A percentile compares a stretch with the other conserved stretches of the same genome.
Evolutionary conservation across 2,113 vertebrate species (phyloP).

Genomic region (Nanorana parkeri): DNA sequence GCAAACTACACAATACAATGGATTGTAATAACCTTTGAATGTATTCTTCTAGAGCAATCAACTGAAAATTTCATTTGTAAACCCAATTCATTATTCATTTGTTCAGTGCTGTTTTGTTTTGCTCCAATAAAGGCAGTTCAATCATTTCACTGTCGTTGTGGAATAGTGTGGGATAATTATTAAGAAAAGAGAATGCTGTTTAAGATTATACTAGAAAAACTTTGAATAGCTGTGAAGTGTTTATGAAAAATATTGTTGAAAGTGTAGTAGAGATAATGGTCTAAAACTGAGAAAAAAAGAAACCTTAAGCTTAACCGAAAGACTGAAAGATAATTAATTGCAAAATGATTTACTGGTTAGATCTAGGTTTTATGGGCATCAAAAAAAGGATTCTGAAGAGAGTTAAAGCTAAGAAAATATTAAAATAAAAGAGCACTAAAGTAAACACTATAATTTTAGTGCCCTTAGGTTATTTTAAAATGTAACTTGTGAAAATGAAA

Average conservation of each 20-base stretch:
- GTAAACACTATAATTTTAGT: too few relatives aligned
- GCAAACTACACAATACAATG: slow-evolving; percentile 28
- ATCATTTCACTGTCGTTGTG: slow-evolving; percentile 10
- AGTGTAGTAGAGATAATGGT: slow-evolving; percentile 22
- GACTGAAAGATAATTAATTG: slow-evolving; percentile 25
- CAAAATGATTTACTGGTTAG: not conserved
- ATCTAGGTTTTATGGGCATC: not conserved
- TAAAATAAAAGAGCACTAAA: not conserved
- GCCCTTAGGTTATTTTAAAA: too few relatives aligned
- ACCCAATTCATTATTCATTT: slow-evolving; percentile 50
- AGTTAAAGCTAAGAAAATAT: not conserved
- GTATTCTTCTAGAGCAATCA: slow-evolving; percentile 46
- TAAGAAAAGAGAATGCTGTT: slow-evolving; percentile 16
- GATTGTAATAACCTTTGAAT: slow-evolving; percentile 47
- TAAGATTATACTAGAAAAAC: slow-evolving; percentile 23
- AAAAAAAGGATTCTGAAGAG: not conserved
- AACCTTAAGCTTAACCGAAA: not conserved
- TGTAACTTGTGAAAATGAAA: not conserved
- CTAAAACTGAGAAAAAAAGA: slow-evolving; percentile 1
- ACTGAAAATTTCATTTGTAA: slow-evolving; percentile 49
- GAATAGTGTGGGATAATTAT: slow-evolving; percentile 27
- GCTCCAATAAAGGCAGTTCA: slow-evolving; percentile 18
- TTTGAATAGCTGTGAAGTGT: slow-evolving; percentile 11
- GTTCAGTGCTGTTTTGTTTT: slow-evolving; percentile 19
- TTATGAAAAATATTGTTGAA: slow-evolving; percentile 10